Evolutionary conservation across 2,797 vertebrate species (phyloP).

Genomic region (Tinamus major): DNA sequence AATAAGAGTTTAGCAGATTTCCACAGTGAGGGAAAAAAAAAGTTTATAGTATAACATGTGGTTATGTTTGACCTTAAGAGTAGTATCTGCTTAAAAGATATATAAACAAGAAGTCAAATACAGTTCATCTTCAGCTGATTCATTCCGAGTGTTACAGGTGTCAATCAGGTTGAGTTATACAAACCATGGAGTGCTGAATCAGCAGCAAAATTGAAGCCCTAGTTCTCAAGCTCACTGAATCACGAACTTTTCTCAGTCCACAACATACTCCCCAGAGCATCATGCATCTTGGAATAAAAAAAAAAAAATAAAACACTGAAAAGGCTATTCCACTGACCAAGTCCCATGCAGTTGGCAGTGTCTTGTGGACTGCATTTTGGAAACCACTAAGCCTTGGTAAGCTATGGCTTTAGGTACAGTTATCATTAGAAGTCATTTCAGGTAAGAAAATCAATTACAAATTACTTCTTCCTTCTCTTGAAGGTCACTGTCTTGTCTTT

Average conservation of each 20-base stretch:
- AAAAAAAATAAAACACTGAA: no score
- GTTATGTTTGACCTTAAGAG: not conserved
- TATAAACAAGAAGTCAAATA: not conserved
- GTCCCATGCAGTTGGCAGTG: fast-evolving
- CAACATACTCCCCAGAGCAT: fast-evolving
- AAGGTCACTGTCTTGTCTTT: not conserved
- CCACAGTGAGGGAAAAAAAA: not conserved
- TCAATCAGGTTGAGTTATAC: not conserved
- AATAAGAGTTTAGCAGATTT: not conserved
- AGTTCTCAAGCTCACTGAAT: not conserved
- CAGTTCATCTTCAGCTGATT: not conserved
- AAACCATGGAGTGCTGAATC: not conserved
- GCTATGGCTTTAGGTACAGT: not conserved
- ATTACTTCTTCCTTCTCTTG: not conserved
- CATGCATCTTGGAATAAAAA: not conserved
- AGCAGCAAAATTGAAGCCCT: not conserved
- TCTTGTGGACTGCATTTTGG: not conserved
- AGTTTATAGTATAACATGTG: not conserved
- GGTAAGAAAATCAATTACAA: not conserved
- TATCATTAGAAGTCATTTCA: not conserved
- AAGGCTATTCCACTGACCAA: not conserved
- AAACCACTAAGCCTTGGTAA: not conserved
- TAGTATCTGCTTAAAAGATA: not conserved
- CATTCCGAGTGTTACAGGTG: not conserved
- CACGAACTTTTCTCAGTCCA: not conserved